Base-by-base conservation (phyloP, 2,797 vertebrate genomes). In the Mus minutoides region DNA sequence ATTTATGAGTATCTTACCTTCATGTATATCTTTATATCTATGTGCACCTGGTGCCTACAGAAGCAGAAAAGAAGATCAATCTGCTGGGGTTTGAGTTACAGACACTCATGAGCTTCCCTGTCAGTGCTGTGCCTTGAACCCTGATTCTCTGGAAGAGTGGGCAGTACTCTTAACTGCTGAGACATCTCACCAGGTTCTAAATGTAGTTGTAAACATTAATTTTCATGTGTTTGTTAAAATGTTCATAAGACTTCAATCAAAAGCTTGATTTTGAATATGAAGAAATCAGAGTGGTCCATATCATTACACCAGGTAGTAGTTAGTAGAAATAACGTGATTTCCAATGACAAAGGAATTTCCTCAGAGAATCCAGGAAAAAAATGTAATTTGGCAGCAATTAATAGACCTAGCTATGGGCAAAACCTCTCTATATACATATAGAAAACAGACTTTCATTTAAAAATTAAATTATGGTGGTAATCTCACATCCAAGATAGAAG, bases 381-480 rank as follows among this genome's bases (percentile, higher is more conserved):
- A 87, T 89, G 14, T 79, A 84, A 90, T 64, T 92, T 94, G 40
- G 56, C 67, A 58, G 46, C 24, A 69, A 84, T 0, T 92, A 46
- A 92, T 90, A 11, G 12, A 29, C 56, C 16, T 67, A 40, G 34
- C 3, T 54, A 60, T 69, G n/a, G 31, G 78, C 84, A 10, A 31
- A 93, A 22, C 3, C 17, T 84, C 40, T 78, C 54, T 24, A 89
- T 77, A 78, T 26, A 37, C 22, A 46, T 87, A 82, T 82, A 62
- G 31, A 89, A 90, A 73, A 93, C 13, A 92, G 7, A 90, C 64
- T 79, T 91, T 90, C 31, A 71, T 62, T 90, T 58, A 88, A 96
- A 92, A 73, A 46, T 78, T 40, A 89, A 71, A 37, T 79, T 80
- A 12, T 82, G 17, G 40, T 29, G n/a, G 43, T 83, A 69, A 93